Base-by-base conservation (phyloP, 1,140 invertebrate genomes). In the honey bee (Apis mellifera) region DNA sequence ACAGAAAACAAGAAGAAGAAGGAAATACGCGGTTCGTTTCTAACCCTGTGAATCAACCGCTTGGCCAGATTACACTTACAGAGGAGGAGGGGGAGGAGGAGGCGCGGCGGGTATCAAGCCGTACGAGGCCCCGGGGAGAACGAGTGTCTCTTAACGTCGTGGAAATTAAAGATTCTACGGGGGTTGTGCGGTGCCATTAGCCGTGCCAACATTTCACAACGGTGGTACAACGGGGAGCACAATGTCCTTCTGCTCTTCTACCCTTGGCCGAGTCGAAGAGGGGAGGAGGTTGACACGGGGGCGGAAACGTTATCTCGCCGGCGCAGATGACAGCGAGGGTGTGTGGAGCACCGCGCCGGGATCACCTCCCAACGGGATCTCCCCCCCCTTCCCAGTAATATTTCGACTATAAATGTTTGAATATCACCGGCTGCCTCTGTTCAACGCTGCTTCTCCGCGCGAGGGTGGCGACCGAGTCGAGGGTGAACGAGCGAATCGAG, bases 111-210 rank as follows among this genome's bases (percentile, higher is more conserved):
- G 55, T n/a, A 76, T 48, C 12, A 55, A 42, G 32, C 68, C 23
- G 54, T 85, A 83, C 75, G 77, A 85, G 84, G 78, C 89, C 86
- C 90, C 48, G 21, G 89, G 83, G 90, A 89, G 65, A 32, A 23
- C 86, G 76, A 71, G 77, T 84, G 78, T 90, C 86, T 86, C 86
- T 87, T 90, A 90, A 89, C 86, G 86, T 64, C 83, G 78, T 66
- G 83, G 85, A 91, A 93, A 92, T 92, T 91, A 90, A 92, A 92
- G 90, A 92, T 90, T 84, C 86, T 75, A 69, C 62, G 52, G 59
- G 57, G 77, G 82, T 42, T 42, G 32, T 50, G 17, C 17, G 68
- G 12, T 26, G 26, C 76, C 68, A 84, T 86, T 89, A 89, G 52
- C 70, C 55, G 65, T 55, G 59, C 15, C 65, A 70, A 55, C 55